phyloP scores from a whole-genome alignment of 1,140 invertebrate genomes.

The Macrobrachium rosenbergii region DNA sequence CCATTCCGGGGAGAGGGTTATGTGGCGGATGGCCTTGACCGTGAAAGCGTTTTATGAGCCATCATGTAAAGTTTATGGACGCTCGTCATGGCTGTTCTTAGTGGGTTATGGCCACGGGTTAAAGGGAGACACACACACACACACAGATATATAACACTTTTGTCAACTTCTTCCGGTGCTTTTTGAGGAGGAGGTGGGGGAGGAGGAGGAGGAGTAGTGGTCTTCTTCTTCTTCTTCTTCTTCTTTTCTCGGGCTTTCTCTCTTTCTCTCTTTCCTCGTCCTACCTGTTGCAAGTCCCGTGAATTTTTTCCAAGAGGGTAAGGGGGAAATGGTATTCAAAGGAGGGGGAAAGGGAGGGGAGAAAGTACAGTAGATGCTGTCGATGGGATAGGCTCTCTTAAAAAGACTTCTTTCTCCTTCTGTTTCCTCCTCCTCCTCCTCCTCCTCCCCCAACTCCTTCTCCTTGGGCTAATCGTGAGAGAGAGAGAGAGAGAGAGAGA shows the following conservation, averaged over 20 bases:
- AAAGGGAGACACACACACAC: slow-evolving; percentile 56
- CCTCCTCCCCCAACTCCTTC: too few relatives aligned
- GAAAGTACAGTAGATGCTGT: neutral
- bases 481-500: too few relatives aligned
- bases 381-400: neutral
- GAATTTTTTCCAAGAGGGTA: neutral
- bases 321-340: neutral
- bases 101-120: slow-evolving; percentile 62
- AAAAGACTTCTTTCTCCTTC: too few relatives aligned
- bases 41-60: slow-evolving; percentile 64
- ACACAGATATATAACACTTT: slow-evolving; percentile 53
- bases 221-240: too few relatives aligned
- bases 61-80: slow-evolving; percentile 64
- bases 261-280: neutral
- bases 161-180: slow-evolving; percentile 53
- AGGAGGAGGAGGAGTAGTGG: neutral
- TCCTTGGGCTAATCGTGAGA: too few relatives aligned
- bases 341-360: neutral
- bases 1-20: slow-evolving; percentile 57
- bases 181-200: neutral
- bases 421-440: too few relatives aligned
- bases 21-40: slow-evolving; percentile 59
- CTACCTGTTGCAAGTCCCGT: slow-evolving; percentile 39
- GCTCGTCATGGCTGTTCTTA: slow-evolving; percentile 64
- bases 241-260: neutral